phyloP scores from a whole-genome alignment of 2,888 invertebrate species.

The Amphiduros pacificus region DNA sequence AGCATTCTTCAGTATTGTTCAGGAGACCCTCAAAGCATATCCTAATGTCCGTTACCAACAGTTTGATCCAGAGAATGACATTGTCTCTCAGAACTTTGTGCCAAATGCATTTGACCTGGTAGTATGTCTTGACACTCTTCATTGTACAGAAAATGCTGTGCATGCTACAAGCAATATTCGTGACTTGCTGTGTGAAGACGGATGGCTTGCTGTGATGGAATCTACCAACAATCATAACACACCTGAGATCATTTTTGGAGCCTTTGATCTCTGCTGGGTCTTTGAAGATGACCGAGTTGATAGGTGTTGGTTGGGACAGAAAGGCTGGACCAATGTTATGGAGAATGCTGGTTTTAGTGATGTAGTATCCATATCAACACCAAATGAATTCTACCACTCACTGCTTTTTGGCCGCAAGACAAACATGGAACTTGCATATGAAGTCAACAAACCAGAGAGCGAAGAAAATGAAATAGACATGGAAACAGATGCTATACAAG shows the following conservation, averaged over 20 bases:
- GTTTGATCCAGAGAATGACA: conserved; percentile 10
- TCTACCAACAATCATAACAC: conserved; percentile 10
- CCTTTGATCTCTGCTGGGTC: conserved; percentile 19
- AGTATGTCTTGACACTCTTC: conserved; percentile 14
- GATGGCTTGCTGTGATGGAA: conserved; percentile 17
- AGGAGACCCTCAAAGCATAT: conserved; percentile 10
- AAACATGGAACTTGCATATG: conserved; percentile 1
- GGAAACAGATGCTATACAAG: no score
- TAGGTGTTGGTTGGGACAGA: conserved; percentile 16
- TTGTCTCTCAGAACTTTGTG: conserved; percentile 6
- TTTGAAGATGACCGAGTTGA: conserved; percentile 11
- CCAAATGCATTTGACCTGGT: conserved; percentile 12
- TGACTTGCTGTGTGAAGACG: conserved; percentile 14
- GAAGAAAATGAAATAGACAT: background rate
- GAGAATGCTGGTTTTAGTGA: conserved; percentile 3
- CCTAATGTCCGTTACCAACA: conserved; percentile 12
- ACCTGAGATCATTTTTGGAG: conserved; percentile 17
- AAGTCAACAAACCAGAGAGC: no score
- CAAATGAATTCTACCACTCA: conserved; percentile 19
- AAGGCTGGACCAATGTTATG: conserved; percentile 13
- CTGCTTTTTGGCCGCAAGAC: conserved; percentile 12
- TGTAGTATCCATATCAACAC: conserved; percentile 12
- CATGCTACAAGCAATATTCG: conserved; percentile 3
- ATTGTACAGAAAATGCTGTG: conserved; percentile 8
- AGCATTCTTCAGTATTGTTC: conserved; percentile 13